Conservation (phyloP, 2,888 invertebrate genomes). For the Amiota communis region DNA sequence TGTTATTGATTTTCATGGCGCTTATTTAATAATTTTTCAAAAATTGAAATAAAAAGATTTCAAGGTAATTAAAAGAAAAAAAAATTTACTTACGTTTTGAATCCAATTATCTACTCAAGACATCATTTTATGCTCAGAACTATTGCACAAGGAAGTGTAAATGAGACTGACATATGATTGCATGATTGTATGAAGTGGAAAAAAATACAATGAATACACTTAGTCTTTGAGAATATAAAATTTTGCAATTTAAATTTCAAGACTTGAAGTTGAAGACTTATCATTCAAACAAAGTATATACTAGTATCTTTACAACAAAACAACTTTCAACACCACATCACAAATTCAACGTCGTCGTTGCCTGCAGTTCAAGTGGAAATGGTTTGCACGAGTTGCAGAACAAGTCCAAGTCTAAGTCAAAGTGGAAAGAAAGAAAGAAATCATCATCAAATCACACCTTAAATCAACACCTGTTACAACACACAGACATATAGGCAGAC, state of each 20-base stretch:
- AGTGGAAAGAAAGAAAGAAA: slow-evolving; percentile 21
- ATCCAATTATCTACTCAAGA: too few relatives aligned
- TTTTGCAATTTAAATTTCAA: slow-evolving; percentile 29
- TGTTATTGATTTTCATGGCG: too few relatives aligned
- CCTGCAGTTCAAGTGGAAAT: slow-evolving; percentile 9
- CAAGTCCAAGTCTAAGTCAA: too few relatives aligned
- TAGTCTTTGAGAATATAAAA: background rate
- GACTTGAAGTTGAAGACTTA: background rate
- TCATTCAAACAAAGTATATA: slow-evolving; percentile 7
- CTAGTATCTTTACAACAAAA: background rate
- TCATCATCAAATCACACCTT: slow-evolving; percentile 34
- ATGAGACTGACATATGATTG: too few relatives aligned
- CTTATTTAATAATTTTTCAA: too few relatives aligned
- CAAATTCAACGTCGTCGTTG: background rate
- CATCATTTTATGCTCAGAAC: too few relatives aligned
- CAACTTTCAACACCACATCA: slow-evolving; percentile 17
- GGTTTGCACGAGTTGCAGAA: background rate
- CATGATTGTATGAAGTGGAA: background rate
- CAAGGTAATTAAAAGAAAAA: background rate
- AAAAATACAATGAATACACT: background rate
- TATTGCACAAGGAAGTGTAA: too few relatives aligned
- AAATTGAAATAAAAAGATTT: background rate
- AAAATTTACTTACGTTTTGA: background rate
- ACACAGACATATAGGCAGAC: background rate
- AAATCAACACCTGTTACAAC: slow-evolving; percentile 32